These are phyloP conservation scores for Teinopalpus imperialis DNA, from an alignment of 2,888 invertebrate genomes.

Conservation along the genomic window DNA sequence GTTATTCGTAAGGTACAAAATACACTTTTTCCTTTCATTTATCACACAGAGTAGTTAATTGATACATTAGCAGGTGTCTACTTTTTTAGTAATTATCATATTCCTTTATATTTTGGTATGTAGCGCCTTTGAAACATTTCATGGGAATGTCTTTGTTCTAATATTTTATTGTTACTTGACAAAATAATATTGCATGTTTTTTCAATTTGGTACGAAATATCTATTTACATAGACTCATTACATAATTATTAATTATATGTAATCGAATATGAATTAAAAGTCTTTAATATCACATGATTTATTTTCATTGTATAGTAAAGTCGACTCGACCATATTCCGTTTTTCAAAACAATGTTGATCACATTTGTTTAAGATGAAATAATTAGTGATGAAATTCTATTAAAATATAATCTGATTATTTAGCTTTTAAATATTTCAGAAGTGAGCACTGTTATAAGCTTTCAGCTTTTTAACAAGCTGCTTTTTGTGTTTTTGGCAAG, in stretches of 20 bases:
- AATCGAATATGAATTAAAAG: background rate
- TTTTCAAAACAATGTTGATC: too few species aligned
- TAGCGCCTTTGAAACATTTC: constrained; percentile 22
- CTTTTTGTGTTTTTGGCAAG: constrained; percentile 54
- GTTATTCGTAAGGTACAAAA: constrained; percentile 79
- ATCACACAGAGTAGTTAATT: constrained; percentile 26
- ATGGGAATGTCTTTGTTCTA: constrained; percentile 62
- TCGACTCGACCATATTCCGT: too few species aligned
- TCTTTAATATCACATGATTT: too few species aligned
- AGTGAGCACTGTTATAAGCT: constrained; percentile 15
- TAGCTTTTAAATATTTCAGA: constrained; percentile 6
- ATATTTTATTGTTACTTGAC: constrained; percentile 37
- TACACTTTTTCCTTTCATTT: constrained; percentile 52
- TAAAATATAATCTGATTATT: too few species aligned
- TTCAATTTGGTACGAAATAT: too few species aligned
- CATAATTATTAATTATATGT: constrained; percentile 14
- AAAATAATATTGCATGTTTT: constrained; percentile 38
- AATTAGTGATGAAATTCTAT: too few species aligned
- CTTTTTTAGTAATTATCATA: constrained; percentile 19
- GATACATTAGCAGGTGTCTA: constrained; percentile 22
- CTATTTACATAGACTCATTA: constrained; percentile 3
- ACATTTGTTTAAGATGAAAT: too few species aligned
- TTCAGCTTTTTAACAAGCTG: constrained; percentile 48
- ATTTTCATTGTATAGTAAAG: too few species aligned
- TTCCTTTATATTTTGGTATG: constrained; percentile 24